phyloP scores from a whole-genome alignment of 2,888 invertebrate species.

The Nezara viridula region DNA sequence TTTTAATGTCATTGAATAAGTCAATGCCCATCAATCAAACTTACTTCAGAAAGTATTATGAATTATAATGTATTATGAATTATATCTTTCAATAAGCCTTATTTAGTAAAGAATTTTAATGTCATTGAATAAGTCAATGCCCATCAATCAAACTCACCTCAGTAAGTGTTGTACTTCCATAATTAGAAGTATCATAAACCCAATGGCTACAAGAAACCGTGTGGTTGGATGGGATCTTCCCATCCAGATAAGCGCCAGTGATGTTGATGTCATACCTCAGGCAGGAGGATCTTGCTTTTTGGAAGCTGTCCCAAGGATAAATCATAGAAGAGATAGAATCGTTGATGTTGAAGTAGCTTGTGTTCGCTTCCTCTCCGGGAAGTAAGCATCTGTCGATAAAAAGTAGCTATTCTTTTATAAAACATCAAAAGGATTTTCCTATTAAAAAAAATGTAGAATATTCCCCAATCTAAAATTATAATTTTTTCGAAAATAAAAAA shows the following conservation, averaged over 20 bases:
- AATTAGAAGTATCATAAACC: slow-evolving; percentile 75
- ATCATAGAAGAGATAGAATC: slow-evolving; percentile 70
- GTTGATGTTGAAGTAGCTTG: slow-evolving; percentile 71
- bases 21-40: not conserved
- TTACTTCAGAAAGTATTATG: slow-evolving; percentile 77
- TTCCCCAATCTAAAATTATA: no score
- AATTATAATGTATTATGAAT: no score
- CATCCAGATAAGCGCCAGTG: slow-evolving; percentile 68
- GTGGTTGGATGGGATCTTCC: slow-evolving; percentile 67
- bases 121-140: not conserved
- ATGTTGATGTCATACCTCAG: slow-evolving; percentile 70
- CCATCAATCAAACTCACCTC: slow-evolving; percentile 70
- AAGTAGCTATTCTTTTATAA: not conserved
- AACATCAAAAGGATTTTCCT: no score
- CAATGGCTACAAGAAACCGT: slow-evolving; percentile 72
- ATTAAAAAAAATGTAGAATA: no score
- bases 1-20: no score
- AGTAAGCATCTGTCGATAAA: slow-evolving; percentile 73
- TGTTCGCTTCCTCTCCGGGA: slow-evolving; percentile 73
- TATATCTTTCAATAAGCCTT: not conserved
- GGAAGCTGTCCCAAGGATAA: slow-evolving; percentile 72
- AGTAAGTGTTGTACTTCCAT: slow-evolving; percentile 76
- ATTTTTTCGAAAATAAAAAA: no score
- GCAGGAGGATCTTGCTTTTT: slow-evolving; percentile 73
- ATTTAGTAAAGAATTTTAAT: not conserved